Evolutionary conservation across 2,797 vertebrate species (phyloP), one percentile per base, ranked within the genome.

Genomic region (Lerista edwardsae): DNA sequence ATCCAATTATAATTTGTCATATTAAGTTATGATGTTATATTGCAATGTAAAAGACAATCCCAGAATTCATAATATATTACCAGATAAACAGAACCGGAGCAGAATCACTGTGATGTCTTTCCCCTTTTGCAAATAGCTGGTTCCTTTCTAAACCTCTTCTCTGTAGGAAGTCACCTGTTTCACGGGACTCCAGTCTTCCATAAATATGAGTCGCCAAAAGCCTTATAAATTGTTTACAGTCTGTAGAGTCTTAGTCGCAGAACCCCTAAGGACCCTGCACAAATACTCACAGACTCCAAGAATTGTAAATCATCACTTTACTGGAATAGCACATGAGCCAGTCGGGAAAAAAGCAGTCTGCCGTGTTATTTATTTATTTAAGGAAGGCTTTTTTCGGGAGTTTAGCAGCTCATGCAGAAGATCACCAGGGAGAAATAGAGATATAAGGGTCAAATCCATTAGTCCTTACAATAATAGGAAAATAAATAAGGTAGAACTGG

Each of bases 291-390:
- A 44, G 31, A 61, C 76, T 85, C 41, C 4, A 15, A 87, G 85
- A 91, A 90, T 67, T 84, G 76, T 87, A 91, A 93, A 92, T 89
- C 87, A 86, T 44, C 80, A 57, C 84, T 94, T 94, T 85, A 83
- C 81, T 88, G 84, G 36, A 92, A 89, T 6, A 19, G 75, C 0
- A 3, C 27, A 47, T 36, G 21, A 78, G 82, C 62, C 83, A 91
- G 77, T 34, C 81, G 86, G 90, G 89, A 72, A 59, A 87, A 36
- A 15, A 76, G 6, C 69, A 92, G 44, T 47, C 86, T 90, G 72
- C 10, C 55, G 73, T 51, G 69, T 90, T 82, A 88, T 86, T 88
- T 87, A 84, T 87, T 88, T 92, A 84, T 81, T 91, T 47, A 25
- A 64, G 72, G 17, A 68, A 59, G 69, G 47, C 10, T 75, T 59